phyloP scores from a whole-genome alignment of 2,888 invertebrate genomes.

The Xylophagus ater region DNA sequence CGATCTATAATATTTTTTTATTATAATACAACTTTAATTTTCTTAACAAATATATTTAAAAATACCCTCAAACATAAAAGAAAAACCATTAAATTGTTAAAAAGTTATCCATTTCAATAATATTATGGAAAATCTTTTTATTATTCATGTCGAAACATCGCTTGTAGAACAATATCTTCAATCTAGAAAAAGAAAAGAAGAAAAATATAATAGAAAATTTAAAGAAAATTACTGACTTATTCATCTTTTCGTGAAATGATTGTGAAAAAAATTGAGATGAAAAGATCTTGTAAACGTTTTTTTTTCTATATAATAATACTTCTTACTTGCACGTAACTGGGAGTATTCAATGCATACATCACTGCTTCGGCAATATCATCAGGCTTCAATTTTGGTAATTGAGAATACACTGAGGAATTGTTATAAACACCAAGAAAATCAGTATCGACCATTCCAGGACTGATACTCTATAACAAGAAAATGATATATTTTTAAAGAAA shows the following conservation, averaged over 20 bases:
- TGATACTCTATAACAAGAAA: constrained; percentile 43
- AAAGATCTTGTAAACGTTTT: constrained; percentile 1
- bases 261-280: constrained; percentile 2
- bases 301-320: constrained; percentile 4
- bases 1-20: too few relatives aligned
- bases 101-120: too few relatives aligned
- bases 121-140: too few relatives aligned
- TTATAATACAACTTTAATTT: too few relatives aligned
- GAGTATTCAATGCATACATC: constrained; percentile 49
- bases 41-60: too few relatives aligned
- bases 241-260: background rate
- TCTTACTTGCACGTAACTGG: constrained; percentile 47
- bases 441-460: constrained; percentile 51
- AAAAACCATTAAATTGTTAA: too few relatives aligned
- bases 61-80: too few relatives aligned
- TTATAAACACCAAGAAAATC: constrained; percentile 40
- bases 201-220: constrained; percentile 3
- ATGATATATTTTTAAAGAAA: constrained; percentile 4
- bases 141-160: constrained; percentile 24
- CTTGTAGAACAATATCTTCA: constrained; percentile 35
- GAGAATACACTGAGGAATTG: constrained; percentile 29
- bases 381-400: constrained; percentile 41
- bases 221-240: constrained; percentile 3
- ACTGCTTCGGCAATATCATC: constrained; percentile 52
- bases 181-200: constrained; percentile 20